Evolutionary conservation across 2,113 vertebrate genomes (phyloP).

Genomic region (Pseudolaguvia tuberculata): DNA sequence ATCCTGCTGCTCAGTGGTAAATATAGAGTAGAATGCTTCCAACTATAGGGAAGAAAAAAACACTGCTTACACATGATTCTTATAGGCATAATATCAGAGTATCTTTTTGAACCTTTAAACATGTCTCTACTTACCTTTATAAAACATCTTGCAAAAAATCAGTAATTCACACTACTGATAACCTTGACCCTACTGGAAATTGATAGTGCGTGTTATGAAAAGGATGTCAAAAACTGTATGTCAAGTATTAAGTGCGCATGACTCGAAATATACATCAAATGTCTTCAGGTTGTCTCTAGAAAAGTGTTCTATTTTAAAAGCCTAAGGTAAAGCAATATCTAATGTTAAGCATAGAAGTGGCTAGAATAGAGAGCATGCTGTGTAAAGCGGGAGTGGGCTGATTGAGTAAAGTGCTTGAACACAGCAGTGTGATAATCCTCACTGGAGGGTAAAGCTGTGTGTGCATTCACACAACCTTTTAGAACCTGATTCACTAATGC

Average conservation of each 20-base stretch:
- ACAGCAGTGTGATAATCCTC: conserved; percentile 23
- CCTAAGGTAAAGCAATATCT: neutral
- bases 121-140: neutral
- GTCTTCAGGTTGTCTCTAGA: conserved; percentile 23
- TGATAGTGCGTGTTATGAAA: too few species aligned
- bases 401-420: conserved; percentile 29
- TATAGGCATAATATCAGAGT: neutral
- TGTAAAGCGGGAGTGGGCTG: conserved; percentile 18
- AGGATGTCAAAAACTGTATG: neutral
- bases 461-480: conserved; percentile 29
- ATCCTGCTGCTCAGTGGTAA: conserved; percentile 98
- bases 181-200: neutral
- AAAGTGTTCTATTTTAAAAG: conserved; percentile 5
- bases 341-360: conserved; percentile 11
- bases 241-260: conserved; percentile 3
- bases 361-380: conserved; percentile 3
- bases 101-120: neutral
- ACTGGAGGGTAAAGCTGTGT: conserved; percentile 23
- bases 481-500: conserved; percentile 15
- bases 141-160: neutral
- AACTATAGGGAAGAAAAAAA: conserved; percentile 68
- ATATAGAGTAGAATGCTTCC: conserved; percentile 97
- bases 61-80: neutral
- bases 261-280: conserved; percentile 17
- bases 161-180: neutral